phyloP scores from a whole-genome alignment of 2,113 vertebrate species.

The Noturus placidus region DNA sequence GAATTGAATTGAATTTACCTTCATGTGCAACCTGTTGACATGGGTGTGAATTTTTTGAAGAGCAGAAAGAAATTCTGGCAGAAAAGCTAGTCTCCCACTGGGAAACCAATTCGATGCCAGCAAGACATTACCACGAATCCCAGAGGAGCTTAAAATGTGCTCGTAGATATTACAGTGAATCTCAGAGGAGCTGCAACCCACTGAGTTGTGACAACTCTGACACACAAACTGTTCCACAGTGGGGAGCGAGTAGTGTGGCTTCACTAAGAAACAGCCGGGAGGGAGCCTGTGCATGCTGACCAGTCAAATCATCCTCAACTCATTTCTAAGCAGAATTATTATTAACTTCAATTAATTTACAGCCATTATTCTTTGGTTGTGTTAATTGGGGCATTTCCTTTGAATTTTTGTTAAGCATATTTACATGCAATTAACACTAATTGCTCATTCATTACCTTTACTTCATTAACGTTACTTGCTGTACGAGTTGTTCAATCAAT shows the following conservation, averaged over 20 bases:
- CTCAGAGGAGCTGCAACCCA: constrained; percentile 53
- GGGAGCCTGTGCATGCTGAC: not conserved
- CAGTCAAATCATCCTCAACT: constrained; percentile 2
- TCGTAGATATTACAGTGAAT: constrained; percentile 46
- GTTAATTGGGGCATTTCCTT: not conserved
- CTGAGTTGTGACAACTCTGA: constrained; percentile 60
- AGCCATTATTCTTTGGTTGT: not conserved
- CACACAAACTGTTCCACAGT: constrained; percentile 43
- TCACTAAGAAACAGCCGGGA: not conserved
- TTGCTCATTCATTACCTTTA: constrained; percentile 22
- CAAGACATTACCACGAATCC: constrained; percentile 47
- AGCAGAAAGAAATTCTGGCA: constrained; percentile 42
- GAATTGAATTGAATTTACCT: too few relatives aligned
- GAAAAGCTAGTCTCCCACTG: constrained; percentile 44
- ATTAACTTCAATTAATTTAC: not conserved
- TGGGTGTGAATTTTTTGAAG: constrained; percentile 42
- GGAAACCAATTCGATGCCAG: constrained; percentile 29
- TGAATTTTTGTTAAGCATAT: not conserved
- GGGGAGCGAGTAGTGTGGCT: not conserved
- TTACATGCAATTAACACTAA: not conserved
- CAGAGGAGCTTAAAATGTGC: constrained; percentile 40
- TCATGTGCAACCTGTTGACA: constrained; percentile 45
- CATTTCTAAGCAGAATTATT: not conserved
- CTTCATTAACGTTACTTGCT: too few relatives aligned
- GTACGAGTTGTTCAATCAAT: not conserved